A percentile compares a stretch with the other conserved stretches of the same genome.
phyloP scores from a whole-genome alignment of 2,797 vertebrate species.

The Enteromius paludinosus region DNA sequence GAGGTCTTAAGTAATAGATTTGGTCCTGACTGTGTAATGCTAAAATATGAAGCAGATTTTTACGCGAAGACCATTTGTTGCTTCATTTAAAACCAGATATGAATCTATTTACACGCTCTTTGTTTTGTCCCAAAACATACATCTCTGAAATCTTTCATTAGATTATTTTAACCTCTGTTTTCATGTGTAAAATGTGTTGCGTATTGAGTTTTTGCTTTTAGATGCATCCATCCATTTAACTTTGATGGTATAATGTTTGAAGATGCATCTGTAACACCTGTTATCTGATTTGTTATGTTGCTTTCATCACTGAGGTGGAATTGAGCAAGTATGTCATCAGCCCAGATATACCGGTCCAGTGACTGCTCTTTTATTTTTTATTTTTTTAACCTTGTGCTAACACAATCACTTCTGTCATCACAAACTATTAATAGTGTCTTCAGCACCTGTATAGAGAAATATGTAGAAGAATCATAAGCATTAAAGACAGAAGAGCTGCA shows the following conservation, averaged over 20 bases:
- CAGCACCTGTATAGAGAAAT: constrained; percentile 18
- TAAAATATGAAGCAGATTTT: neutral
- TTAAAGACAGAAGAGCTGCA: neutral
- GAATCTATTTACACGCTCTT: neutral
- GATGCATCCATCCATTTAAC: neutral
- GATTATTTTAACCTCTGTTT: neutral
- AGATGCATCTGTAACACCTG: neutral
- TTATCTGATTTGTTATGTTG: neutral
- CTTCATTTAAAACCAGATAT: neutral
- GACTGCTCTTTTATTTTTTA: neutral
- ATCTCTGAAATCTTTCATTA: neutral
- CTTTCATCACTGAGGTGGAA: neutral
- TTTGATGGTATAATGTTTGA: neutral
- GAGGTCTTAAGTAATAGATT: neutral
- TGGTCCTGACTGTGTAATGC: neutral
- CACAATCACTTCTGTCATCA: constrained; percentile 13
- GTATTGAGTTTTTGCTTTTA: neutral
- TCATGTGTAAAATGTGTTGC: neutral
- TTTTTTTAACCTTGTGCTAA: neutral
- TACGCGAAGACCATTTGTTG: neutral
- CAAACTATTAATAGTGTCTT: constrained; percentile 1
- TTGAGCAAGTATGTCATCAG: constrained; percentile 19
- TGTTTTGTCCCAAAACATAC: neutral
- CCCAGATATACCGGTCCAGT: constrained; percentile 18
- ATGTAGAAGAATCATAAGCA: neutral